phyloP scores from a whole-genome alignment of 2,888 invertebrate genomes.

The Rosalia funebris region DNA sequence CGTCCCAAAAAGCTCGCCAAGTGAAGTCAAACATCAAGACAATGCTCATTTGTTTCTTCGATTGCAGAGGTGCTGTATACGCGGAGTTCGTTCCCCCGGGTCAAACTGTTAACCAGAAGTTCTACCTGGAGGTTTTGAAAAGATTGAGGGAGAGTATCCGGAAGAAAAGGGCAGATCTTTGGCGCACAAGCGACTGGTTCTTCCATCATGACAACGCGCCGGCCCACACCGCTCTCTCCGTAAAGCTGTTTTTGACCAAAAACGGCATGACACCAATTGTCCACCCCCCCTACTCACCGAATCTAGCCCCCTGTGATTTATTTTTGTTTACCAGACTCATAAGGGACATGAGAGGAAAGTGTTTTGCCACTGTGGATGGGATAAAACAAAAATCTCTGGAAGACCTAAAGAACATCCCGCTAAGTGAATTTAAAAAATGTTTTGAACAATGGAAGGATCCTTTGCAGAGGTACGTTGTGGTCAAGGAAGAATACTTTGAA shows the following conservation, averaged over 20 bases:
- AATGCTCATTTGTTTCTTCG: too few relatives aligned
- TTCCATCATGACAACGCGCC: conserved; percentile 43
- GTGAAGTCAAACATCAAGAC: too few relatives aligned
- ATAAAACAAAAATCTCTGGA: conserved; percentile 32
- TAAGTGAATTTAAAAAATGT: conserved; percentile 24
- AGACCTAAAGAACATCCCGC: conserved; percentile 22
- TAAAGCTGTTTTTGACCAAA: conserved; percentile 37
- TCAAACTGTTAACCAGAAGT: too few relatives aligned
- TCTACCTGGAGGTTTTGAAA: too few relatives aligned
- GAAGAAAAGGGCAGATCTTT: conserved; percentile 24
- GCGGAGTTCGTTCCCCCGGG: too few relatives aligned
- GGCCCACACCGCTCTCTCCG: conserved; percentile 29
- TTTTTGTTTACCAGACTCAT: conserved; percentile 16
- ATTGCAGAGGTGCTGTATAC: too few relatives aligned
- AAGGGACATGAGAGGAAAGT: conserved; percentile 28
- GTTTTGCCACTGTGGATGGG: conserved; percentile 31
- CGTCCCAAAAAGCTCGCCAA: too few relatives aligned
- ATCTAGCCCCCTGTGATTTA: conserved; percentile 37
- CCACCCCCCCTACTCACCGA: conserved; percentile 38
- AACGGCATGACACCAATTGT: conserved; percentile 33
- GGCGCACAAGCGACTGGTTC: conserved; percentile 34
- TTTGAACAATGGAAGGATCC: conserved; percentile 29
- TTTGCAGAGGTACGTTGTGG: conserved; percentile 24
- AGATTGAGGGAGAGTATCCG: conserved; percentile 41
- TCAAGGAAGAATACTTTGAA: conserved; percentile 30